phyloP scores from a whole-genome alignment of 2,797 vertebrate genomes.

The Sebastes kiyomatsui region DNA sequence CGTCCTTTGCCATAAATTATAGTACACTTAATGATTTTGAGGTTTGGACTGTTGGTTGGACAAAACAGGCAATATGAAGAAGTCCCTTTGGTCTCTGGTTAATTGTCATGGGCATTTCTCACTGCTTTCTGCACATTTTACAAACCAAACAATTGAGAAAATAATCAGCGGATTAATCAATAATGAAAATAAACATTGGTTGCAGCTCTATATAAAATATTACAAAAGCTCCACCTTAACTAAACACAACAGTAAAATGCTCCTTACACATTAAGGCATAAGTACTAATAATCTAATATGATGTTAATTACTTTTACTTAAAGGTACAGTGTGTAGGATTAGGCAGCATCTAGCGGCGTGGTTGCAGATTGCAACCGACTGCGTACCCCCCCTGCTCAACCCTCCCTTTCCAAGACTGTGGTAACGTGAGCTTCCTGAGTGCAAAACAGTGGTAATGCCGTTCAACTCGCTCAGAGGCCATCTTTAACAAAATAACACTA shows the following conservation, averaged over 20 bases:
- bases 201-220: background rate
- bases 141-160: no score
- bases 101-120: no score
- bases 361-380: background rate
- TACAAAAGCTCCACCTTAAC: background rate
- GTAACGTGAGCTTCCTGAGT: no score
- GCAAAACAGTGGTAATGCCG: no score
- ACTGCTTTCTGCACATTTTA: no score
- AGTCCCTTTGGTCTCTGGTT: no score
- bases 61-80: no score
- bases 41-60: background rate
- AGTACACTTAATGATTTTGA: background rate
- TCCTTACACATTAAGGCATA: background rate
- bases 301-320: background rate
- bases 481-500: no score
- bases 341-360: background rate
- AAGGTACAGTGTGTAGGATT: background rate
- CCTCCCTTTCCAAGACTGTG: no score
- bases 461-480: no score
- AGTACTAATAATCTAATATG: background rate
- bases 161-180: no score
- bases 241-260: background rate
- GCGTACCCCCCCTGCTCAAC: fast-evolving
- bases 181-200: background rate
- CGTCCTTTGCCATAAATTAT: background rate